phyloP scores from a whole-genome alignment of 2,888 invertebrate genomes.

The Euclidia mi region DNA sequence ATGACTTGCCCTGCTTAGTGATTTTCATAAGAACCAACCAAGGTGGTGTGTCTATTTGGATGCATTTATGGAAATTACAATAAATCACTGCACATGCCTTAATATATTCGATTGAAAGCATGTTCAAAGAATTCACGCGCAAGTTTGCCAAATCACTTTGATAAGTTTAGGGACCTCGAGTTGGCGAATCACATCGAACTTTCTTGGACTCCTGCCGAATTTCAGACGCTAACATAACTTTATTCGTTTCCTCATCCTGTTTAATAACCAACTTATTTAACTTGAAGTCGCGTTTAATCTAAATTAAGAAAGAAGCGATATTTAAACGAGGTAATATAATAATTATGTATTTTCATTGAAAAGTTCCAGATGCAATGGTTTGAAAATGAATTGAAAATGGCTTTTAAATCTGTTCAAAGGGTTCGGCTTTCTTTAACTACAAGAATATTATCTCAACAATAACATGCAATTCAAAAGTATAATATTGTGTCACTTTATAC shows the following conservation, averaged over 20 bases:
- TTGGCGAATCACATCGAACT: constrained; percentile 78
- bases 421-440: too few relatives aligned
- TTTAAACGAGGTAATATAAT: constrained; percentile 30
- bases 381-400: too few relatives aligned
- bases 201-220: constrained; percentile 83
- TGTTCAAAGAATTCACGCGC: constrained; percentile 73
- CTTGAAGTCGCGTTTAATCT: constrained; percentile 51
- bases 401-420: too few relatives aligned
- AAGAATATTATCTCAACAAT: too few relatives aligned
- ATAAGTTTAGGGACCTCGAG: constrained; percentile 73
- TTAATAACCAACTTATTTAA: constrained; percentile 71
- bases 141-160: constrained; percentile 86
- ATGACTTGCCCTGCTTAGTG: too few relatives aligned
- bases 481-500: too few relatives aligned
- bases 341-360: constrained; percentile 16
- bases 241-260: constrained; percentile 69
- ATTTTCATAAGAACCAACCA: too few relatives aligned
- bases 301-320: constrained; percentile 47
- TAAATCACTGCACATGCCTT: constrained; percentile 53
- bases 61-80: constrained; percentile 26
- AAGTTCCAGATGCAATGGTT: too few relatives aligned
- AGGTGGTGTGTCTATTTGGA: too few relatives aligned
- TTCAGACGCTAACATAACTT: constrained; percentile 73
- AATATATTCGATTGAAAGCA: constrained; percentile 62
- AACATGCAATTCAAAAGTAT: too few relatives aligned